Evolutionary conservation across 2,888 invertebrate genomes (phyloP), one percentile per base, ranked within the genome.

Genomic region (Dryomyza anilis): DNA sequence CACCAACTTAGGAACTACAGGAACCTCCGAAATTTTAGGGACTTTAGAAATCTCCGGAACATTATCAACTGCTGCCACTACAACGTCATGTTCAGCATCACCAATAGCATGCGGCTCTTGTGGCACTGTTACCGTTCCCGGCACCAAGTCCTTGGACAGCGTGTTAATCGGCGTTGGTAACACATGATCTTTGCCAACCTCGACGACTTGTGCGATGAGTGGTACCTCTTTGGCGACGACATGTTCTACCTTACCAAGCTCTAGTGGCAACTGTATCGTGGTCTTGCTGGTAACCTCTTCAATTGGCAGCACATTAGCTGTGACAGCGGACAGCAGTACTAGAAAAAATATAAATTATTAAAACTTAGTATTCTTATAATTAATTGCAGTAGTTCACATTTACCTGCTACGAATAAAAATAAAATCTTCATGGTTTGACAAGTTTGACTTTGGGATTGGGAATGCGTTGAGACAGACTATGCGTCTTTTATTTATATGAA

Each of bases 381-480:
- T 8, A 2, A 12, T 16, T 1, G 3, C 14, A 23, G 10, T 48
- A n/a, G n/a, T 2, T 14, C n/a, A 27, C 19, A 45, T 69, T 69
- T 66, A 79, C 78, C 76, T 76, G 78, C 70, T 67, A 71, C 73
- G 70, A 76, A 71, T 65, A 69, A 46, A 39, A 68, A 8, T 1
- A 63, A 56, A 1, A 45, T 21, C 23, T 67, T 64, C 68, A 71
- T 70, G 63, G 52, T 69, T 52, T 36, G 65, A 53, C 39, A 14
- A 56, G 36, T 29, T 46, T 53, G 29, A 12, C 2, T 3, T n/a
- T 2, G 1, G n/a, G 39, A 46, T 2, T 25, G 14, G 33, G 10
- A 39, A 56, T 59, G 66, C 64, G 63, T 67, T 25, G 2, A 60
- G 53, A 12, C 30, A 55, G 48, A 60, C 39, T 19, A 21, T 7